phyloP scores from a whole-genome alignment of 2,797 vertebrate species.

The Gephyroberyx darwinii region DNA sequence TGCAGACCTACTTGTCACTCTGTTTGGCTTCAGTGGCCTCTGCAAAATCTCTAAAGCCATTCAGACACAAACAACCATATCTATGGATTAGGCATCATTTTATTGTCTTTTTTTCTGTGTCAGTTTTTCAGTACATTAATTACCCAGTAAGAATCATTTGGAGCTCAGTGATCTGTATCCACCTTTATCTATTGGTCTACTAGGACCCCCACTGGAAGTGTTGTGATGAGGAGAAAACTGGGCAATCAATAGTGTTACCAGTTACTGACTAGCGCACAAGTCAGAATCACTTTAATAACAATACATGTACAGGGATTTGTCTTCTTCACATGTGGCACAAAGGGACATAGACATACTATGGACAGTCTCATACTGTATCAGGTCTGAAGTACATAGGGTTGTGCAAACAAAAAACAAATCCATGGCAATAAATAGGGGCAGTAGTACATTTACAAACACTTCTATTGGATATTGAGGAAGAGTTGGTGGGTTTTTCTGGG shows the following conservation, averaged over 20 bases:
- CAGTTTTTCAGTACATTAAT: slow-evolving; percentile 22
- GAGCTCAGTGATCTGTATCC: slow-evolving; percentile 10
- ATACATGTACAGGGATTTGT: not conserved
- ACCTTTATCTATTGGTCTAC: not conserved
- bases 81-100: slow-evolving; percentile 22
- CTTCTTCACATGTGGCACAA: not conserved
- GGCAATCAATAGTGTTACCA: slow-evolving; percentile 11
- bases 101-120: slow-evolving; percentile 26
- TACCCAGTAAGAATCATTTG: slow-evolving; percentile 38
- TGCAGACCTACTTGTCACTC: slow-evolving; percentile 35
- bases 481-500: slow-evolving; percentile 8
- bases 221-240: slow-evolving; percentile 17
- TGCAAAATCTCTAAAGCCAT: slow-evolving; percentile 26
- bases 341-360: not conserved
- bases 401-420: slow-evolving; percentile 28
- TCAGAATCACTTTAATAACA: not conserved
- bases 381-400: slow-evolving; percentile 1
- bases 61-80: slow-evolving; percentile 1
- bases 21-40: slow-evolving; percentile 41
- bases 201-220: slow-evolving; percentile 10
- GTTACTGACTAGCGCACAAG: slow-evolving; percentile 12
- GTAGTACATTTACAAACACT: slow-evolving; percentile 21
- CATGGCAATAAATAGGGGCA: slow-evolving; percentile 24
- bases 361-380: slow-evolving; percentile 10
- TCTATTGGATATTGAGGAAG: slow-evolving; percentile 32